These are phyloP conservation scores for Oryzias celebensis DNA, from an alignment of 2,113 vertebrate species.

Conservation along the genomic window DNA sequence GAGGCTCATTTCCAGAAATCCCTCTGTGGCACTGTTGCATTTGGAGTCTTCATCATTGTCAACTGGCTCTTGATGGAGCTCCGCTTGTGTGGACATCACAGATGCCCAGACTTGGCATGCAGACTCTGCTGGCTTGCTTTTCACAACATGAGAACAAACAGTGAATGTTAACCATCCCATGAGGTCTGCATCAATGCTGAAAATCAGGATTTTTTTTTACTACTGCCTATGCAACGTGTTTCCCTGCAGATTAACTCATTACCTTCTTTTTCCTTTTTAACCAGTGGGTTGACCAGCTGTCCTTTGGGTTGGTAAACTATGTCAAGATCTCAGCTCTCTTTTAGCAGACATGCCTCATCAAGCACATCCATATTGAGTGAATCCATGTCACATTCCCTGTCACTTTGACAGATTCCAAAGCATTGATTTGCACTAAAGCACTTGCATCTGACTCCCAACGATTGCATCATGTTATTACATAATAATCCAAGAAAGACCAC, in stretches of 20 bases:
- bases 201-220: slow-evolving; percentile 5
- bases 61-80: slow-evolving; percentile 23
- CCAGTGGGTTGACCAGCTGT: slow-evolving; percentile 34
- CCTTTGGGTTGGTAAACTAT: slow-evolving; percentile 37
- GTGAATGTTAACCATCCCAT: slow-evolving; percentile 25
- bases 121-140: slow-evolving; percentile 25
- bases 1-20: slow-evolving; percentile 34
- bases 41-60: slow-evolving; percentile 9
- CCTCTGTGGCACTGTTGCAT: slow-evolving; percentile 38
- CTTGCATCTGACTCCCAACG: slow-evolving; percentile 12
- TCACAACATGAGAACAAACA: slow-evolving; percentile 1
- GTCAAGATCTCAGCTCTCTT: slow-evolving; percentile 11
- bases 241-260: slow-evolving; percentile 44
- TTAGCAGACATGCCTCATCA: slow-evolving; percentile 1
- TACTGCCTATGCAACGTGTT: slow-evolving; percentile 26
- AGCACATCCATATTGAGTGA: background rate
- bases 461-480: slow-evolving; percentile 43
- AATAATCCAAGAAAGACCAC: slow-evolving; percentile 54
- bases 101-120: slow-evolving; percentile 12
- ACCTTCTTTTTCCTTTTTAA: slow-evolving; percentile 28
- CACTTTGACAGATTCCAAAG: background rate
- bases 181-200: slow-evolving; percentile 10
- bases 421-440: slow-evolving; percentile 5
- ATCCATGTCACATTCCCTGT: no score
- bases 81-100: slow-evolving; percentile 22